Percentiles rank a stretch among this genome's conserved stretches.
phyloP scores from a whole-genome alignment of 1,140 invertebrate species.

The Lasaia peninsularis region DNA sequence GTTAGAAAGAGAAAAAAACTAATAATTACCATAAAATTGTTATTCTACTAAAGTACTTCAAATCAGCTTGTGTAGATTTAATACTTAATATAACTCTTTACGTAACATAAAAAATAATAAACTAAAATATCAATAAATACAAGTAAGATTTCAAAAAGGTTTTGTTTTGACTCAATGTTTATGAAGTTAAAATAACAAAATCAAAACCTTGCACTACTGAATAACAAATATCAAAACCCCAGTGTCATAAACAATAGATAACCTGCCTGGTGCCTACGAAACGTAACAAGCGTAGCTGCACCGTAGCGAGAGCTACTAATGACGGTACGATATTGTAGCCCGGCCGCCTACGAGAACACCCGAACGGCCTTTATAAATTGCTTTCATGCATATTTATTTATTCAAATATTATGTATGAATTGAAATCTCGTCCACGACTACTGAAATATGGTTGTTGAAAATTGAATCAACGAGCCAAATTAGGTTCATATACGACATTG shows the following conservation, averaged over 20 bases:
- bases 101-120: too few relatives aligned
- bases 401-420: constrained; percentile 76
- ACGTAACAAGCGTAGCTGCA: constrained; percentile 44
- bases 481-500: constrained; percentile 26
- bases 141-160: too few relatives aligned
- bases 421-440: constrained; percentile 67
- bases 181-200: too few relatives aligned
- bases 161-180: too few relatives aligned
- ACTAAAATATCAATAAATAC: too few relatives aligned
- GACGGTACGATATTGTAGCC: constrained; percentile 63
- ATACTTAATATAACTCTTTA: too few relatives aligned
- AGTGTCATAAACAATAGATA: constrained; percentile 42
- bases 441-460: constrained; percentile 64
- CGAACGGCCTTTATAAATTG: constrained; percentile 68
- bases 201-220: too few relatives aligned
- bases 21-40: too few relatives aligned
- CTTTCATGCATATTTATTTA: constrained; percentile 77
- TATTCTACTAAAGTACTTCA: too few relatives aligned
- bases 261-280: constrained; percentile 24
- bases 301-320: constrained; percentile 57
- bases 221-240: background rate
- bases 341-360: constrained; percentile 36
- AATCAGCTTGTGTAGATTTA: too few relatives aligned
- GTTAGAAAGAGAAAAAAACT: too few relatives aligned
- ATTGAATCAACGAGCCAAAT: constrained; percentile 61